Conservation (phyloP, 2,797 vertebrate genomes). For the Gymnopithys bicolor region DNA sequence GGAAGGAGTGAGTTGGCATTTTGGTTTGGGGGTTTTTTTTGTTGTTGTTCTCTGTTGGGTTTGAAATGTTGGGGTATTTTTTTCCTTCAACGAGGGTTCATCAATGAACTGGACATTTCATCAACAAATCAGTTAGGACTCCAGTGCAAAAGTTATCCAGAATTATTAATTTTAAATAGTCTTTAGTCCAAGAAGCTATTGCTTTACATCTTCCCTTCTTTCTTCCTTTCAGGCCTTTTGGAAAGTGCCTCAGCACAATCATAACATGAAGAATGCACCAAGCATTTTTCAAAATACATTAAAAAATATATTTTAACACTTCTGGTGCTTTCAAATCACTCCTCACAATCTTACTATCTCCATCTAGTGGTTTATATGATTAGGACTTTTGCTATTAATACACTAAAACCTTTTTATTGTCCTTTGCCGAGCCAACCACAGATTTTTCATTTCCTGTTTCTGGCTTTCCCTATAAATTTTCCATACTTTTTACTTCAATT, state of each 20-base stretch:
- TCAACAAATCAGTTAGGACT: neutral
- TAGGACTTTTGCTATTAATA: conserved; percentile 9
- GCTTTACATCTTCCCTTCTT: neutral
- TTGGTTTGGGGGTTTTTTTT: neutral
- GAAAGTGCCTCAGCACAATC: neutral
- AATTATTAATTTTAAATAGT: neutral
- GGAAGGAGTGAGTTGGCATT: no score
- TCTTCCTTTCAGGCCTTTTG: neutral
- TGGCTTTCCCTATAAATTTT: neutral
- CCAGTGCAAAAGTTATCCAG: neutral
- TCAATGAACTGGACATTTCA: neutral
- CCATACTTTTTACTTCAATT: neutral
- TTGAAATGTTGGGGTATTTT: neutral
- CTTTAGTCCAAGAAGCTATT: neutral
- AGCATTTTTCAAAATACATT: neutral
- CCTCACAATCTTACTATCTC: conserved; percentile 49
- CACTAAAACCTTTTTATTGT: neutral
- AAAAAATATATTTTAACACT: neutral
- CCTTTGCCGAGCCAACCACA: neutral
- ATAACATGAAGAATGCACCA: neutral
- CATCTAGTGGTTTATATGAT: conserved; percentile 61
- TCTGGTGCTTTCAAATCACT: neutral
- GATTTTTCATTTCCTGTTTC: neutral
- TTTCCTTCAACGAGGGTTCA: neutral
- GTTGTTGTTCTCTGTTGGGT: neutral